These are phyloP conservation scores for Halictus quadricinctus DNA, from an alignment of 2,888 invertebrate species.

Conservation along the genomic window DNA sequence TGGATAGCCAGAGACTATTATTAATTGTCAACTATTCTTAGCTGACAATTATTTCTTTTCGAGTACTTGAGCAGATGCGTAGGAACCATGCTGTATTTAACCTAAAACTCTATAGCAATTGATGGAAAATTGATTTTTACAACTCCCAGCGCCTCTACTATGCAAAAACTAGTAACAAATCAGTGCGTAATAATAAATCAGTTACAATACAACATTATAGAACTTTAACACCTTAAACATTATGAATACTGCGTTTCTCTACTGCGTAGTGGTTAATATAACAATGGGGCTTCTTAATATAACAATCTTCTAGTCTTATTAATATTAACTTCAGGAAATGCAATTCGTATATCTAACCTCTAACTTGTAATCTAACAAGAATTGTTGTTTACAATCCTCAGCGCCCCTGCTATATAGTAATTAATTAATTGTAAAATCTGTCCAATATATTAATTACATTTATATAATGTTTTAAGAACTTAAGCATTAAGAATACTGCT, in stretches of 20 bases:
- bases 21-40: not conserved
- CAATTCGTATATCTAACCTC: not conserved
- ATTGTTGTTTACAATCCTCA: too few species aligned
- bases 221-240: not conserved
- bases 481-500: too few species aligned
- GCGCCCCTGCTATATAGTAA: too few species aligned
- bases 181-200: not conserved
- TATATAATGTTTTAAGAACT: too few species aligned
- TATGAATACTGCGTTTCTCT: not conserved
- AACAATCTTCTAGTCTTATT: not conserved
- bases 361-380: too few species aligned
- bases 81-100: not conserved
- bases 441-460: too few species aligned
- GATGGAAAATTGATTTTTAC: not conserved
- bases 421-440: too few species aligned
- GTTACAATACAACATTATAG: not conserved
- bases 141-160: not conserved
- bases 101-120: not conserved
- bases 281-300: not conserved
- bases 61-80: not conserved
- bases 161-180: not conserved
- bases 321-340: not conserved
- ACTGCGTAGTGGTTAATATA: not conserved
- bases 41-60: not conserved
- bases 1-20: not conserved